phyloP scores from a whole-genome alignment of 37 sponge, comb jelly and placozoan species.

The Tethya wilhelma region DNA sequence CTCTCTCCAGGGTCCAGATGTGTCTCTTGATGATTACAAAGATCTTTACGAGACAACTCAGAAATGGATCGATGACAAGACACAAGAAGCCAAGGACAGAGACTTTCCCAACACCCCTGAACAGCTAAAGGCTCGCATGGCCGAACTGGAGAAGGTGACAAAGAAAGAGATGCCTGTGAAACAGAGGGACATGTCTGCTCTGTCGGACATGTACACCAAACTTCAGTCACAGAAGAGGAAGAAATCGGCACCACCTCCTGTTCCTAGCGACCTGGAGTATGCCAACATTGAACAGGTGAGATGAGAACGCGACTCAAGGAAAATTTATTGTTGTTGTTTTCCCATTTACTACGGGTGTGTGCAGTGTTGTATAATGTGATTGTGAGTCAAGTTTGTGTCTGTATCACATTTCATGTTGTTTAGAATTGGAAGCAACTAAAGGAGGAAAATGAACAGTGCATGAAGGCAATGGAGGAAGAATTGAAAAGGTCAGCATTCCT shows the following conservation, averaged over 20 bases:
- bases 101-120: conserved; percentile 41
- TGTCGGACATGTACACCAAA: conserved; percentile 48
- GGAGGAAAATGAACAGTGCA: conserved; percentile 28
- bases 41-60: conserved; percentile 21
- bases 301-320: background rate
- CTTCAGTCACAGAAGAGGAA: conserved; percentile 34
- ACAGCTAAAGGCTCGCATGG: conserved; percentile 38
- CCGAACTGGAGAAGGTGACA: conserved; percentile 42
- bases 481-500: conserved; percentile 30
- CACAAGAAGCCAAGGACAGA: conserved; percentile 18
- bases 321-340: background rate
- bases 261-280: conserved; percentile 31
- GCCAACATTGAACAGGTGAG: conserved; percentile 19
- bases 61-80: conserved; percentile 57
- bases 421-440: conserved; percentile 43
- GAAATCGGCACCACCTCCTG: background rate
- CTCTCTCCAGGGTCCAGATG: conserved; percentile 35
- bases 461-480: conserved; percentile 63
- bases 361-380: too few relatives aligned
- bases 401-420: background rate
- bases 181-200: conserved; percentile 47
- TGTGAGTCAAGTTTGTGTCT: background rate
- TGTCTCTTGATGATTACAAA: conserved; percentile 56
- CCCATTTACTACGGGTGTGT: background rate
- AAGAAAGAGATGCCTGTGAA: conserved; percentile 55